These are phyloP conservation scores for Drosophila arizonae DNA, from an alignment of 1,140 invertebrate genomes.

Conservation along the genomic window DNA sequence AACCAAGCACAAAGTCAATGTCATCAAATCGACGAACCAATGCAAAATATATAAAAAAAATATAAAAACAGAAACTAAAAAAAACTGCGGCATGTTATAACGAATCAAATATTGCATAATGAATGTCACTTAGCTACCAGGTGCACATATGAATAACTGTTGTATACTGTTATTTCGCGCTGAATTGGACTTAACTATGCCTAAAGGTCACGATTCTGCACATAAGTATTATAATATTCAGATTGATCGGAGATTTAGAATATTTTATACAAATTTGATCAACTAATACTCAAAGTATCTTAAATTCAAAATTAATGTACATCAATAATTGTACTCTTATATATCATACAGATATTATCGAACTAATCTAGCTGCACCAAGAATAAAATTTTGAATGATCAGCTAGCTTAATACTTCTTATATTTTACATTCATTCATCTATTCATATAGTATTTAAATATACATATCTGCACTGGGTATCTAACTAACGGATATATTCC, in stretches of 20 bases:
- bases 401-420: too few relatives aligned
- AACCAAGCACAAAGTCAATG: slow-evolving; percentile 46
- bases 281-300: too few relatives aligned
- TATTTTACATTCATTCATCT: too few relatives aligned
- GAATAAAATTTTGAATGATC: too few relatives aligned
- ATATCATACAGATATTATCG: too few relatives aligned
- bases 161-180: slow-evolving; percentile 34
- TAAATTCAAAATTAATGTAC: too few relatives aligned
- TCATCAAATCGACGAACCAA: slow-evolving; percentile 35
- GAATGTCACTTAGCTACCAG: slow-evolving; percentile 16
- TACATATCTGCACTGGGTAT: not conserved
- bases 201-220: slow-evolving; percentile 2
- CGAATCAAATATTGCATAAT: slow-evolving; percentile 53
- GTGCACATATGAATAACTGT: slow-evolving; percentile 55
- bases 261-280: too few relatives aligned
- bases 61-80: slow-evolving; percentile 15
- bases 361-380: too few relatives aligned
- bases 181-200: not conserved
- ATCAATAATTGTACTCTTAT: too few relatives aligned
- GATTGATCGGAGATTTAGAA: too few relatives aligned
- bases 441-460: too few relatives aligned
- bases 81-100: slow-evolving; percentile 29
- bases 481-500: not conserved
- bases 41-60: slow-evolving; percentile 21
- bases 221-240: not conserved